A percentile compares a stretch with the other conserved stretches of the same genome.
phyloP scores from a whole-genome alignment of 2,888 invertebrate species.

The Idaea dimidiata region DNA sequence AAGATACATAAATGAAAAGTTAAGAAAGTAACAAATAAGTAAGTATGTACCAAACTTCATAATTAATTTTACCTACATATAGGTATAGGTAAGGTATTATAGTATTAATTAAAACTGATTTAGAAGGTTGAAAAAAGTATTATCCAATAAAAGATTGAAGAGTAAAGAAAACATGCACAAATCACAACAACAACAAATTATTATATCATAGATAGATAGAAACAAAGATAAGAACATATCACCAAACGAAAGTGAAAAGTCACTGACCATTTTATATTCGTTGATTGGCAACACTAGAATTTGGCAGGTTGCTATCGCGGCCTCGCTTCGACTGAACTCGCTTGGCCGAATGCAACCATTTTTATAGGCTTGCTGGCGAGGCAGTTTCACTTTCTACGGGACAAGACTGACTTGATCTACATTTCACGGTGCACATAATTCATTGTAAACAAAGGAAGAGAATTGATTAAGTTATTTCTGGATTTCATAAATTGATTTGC shows the following conservation, averaged over 20 bases:
- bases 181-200: constrained; percentile 35
- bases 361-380: constrained; percentile 67
- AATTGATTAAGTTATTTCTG: not conserved
- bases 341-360: constrained; percentile 58
- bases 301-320: constrained; percentile 42
- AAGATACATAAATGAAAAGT: too few species aligned
- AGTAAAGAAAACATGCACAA: constrained; percentile 13
- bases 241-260: constrained; percentile 51
- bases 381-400: constrained; percentile 76
- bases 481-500: too few species aligned
- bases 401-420: constrained; percentile 67
- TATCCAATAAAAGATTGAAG: not conserved
- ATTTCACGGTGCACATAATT: constrained; percentile 55
- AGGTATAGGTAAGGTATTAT: not conserved
- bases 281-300: constrained; percentile 42
- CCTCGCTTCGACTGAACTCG: constrained; percentile 66
- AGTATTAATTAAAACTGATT: not conserved
- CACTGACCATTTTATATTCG: constrained; percentile 66
- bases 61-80: not conserved
- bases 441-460: constrained; percentile 58
- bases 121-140: not conserved
- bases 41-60: not conserved
- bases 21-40: too few species aligned
- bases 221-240: constrained; percentile 18
- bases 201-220: constrained; percentile 39